Conservation (phyloP, 1,140 invertebrate genomes). For the Theocolax elegans region DNA sequence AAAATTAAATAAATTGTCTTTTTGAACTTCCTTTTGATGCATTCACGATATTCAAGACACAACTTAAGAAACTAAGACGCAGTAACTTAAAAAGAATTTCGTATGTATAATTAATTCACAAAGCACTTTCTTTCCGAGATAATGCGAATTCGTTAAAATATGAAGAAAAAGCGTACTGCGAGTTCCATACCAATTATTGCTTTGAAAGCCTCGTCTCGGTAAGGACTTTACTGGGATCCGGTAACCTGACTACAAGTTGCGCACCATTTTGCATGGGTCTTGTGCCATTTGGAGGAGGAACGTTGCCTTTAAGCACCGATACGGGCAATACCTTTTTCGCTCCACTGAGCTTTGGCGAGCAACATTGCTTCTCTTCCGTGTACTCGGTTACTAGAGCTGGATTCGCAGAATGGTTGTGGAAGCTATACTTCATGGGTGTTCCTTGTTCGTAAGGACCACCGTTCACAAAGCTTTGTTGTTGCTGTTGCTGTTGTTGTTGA, state of each 20-base stretch:
- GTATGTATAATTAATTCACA: no score
- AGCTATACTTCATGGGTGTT: conserved; percentile 42
- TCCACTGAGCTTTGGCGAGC: conserved; percentile 59
- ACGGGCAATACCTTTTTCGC: conserved; percentile 58
- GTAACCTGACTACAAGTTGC: conserved; percentile 59
- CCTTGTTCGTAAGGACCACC: conserved; percentile 36
- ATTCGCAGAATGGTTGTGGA: neutral
- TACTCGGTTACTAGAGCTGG: conserved; percentile 1
- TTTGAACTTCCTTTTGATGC: no score
- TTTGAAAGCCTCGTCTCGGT: conserved; percentile 61
- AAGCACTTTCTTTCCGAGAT: no score
- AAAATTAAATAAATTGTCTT: no score
- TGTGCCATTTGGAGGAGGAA: conserved; percentile 44
- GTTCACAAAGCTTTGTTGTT: conserved; percentile 9
- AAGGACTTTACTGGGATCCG: conserved; percentile 58
- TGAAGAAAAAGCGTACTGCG: no score
- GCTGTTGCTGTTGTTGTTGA: conserved; percentile 39
- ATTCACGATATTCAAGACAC: no score
- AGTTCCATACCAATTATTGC: no score
- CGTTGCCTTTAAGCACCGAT: conserved; percentile 38
- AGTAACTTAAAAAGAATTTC: no score
- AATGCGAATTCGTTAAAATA: no score
- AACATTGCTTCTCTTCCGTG: conserved; percentile 58
- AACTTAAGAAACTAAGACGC: no score
- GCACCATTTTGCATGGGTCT: conserved; percentile 59